A percentile compares a stretch with the other conserved stretches of the same genome.
Evolutionary conservation across 2,888 invertebrate species (phyloP).

Genomic region (Pelosia muscerda): DNA sequence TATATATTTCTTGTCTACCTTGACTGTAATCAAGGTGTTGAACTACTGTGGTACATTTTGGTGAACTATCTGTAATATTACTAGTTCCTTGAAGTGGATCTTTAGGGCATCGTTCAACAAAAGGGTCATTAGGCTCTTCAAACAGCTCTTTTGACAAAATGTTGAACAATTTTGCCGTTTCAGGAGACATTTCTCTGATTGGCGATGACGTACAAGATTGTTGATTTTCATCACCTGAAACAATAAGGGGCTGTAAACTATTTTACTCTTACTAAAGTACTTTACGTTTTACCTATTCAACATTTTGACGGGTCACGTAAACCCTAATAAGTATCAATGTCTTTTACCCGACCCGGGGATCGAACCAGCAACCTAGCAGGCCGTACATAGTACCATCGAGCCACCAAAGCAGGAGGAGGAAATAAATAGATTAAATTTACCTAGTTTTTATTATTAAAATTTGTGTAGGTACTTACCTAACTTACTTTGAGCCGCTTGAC

Average conservation of each 20-base stretch:
- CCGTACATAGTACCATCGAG: too few relatives aligned
- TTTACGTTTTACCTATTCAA: too few relatives aligned
- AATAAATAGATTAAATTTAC: too few relatives aligned
- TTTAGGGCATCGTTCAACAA: slow-evolving; percentile 27
- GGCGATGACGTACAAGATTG: slow-evolving; percentile 31
- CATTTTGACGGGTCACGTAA: too few relatives aligned
- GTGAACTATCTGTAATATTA: slow-evolving; percentile 31
- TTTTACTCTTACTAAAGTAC: too few relatives aligned
- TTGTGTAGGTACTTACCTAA: slow-evolving; percentile 26
- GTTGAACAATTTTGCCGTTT: slow-evolving; percentile 27
- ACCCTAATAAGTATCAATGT: too few relatives aligned
- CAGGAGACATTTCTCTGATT: slow-evolving; percentile 31
- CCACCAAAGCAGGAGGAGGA: too few relatives aligned
- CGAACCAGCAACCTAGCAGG: too few relatives aligned
- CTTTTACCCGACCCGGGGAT: too few relatives aligned
- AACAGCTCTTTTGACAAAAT: slow-evolving; percentile 29
- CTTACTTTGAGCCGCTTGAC: slow-evolving; percentile 29
- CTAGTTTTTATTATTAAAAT: slow-evolving; percentile 16
- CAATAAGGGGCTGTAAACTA: slow-evolving; percentile 21
- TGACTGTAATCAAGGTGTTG: slow-evolving; percentile 27
- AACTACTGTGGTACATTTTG: slow-evolving; percentile 27
- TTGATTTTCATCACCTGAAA: slow-evolving; percentile 31
- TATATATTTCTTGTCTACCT: slow-evolving; percentile 27
- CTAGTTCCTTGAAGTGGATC: slow-evolving; percentile 27
- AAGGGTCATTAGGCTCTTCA: slow-evolving; percentile 27